A percentile compares a stretch with the other conserved stretches of the same genome.
These are phyloP conservation scores for Daphoenositta chrysoptera DNA, from an alignment of 2,113 vertebrate species.

Conservation along the genomic window DNA sequence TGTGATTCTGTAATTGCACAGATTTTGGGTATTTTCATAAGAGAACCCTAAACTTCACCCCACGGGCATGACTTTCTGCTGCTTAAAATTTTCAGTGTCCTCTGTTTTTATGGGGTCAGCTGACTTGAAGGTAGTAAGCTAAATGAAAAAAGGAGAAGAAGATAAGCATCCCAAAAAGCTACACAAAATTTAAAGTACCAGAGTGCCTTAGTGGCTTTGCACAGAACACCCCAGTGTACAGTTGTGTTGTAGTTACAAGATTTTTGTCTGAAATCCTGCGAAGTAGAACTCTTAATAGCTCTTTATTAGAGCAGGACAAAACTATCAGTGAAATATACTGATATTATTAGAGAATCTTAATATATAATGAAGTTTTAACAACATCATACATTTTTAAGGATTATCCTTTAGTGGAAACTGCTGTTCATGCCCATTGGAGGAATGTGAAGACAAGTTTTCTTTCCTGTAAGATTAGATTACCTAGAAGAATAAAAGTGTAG, in stretches of 20 bases:
- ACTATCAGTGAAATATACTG: not conserved
- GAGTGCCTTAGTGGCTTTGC: not conserved
- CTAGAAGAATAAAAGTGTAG: not conserved
- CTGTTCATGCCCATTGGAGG: not conserved
- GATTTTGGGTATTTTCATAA: not conserved
- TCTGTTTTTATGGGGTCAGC: not conserved
- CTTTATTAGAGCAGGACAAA: not conserved
- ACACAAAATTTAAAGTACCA: not conserved
- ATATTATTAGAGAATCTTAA: not conserved
- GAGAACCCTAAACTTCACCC: not conserved
- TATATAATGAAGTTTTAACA: not conserved
- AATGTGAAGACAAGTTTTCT: not conserved
- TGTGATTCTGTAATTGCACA: not conserved
- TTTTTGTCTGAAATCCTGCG: not conserved
- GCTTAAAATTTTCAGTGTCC: not conserved
- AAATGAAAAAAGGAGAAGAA: not conserved
- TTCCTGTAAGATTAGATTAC: not conserved
- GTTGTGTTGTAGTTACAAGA: not conserved
- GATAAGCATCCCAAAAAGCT: not conserved
- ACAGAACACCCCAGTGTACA: not conserved
- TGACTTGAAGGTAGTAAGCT: not conserved
- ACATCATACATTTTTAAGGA: not conserved
- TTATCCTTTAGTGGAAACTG: not conserved
- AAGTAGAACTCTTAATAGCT: not conserved
- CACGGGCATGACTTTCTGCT: not conserved